These are phyloP conservation scores for Nineta flava DNA, from an alignment of 2,888 invertebrate genomes.

Conservation along the genomic window DNA sequence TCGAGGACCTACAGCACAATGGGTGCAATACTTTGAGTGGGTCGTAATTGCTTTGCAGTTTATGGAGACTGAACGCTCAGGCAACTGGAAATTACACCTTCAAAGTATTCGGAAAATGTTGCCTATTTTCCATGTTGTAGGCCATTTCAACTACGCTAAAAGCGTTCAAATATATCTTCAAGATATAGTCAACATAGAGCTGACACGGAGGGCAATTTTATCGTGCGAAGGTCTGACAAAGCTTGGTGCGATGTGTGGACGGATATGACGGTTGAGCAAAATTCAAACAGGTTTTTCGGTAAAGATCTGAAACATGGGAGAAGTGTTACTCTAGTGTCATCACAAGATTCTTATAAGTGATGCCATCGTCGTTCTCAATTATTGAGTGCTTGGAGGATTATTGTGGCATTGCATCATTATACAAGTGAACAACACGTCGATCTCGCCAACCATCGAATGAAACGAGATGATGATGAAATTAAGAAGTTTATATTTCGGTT, in stretches of 20 bases:
- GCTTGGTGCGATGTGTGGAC: background rate
- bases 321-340: background rate
- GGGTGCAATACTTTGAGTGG: background rate
- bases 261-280: background rate
- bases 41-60: background rate
- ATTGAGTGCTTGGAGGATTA: background rate
- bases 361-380: too few species aligned
- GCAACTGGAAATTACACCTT: too few species aligned
- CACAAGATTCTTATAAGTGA: background rate
- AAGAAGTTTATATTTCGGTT: background rate
- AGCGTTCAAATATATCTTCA: too few species aligned
- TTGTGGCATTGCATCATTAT: background rate
- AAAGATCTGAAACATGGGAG: background rate
- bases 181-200: too few species aligned
- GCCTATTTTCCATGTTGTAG: too few species aligned
- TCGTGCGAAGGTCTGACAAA: too few species aligned
- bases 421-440: background rate
- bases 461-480: background rate
- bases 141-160: too few species aligned
- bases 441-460: background rate
- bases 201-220: too few species aligned
- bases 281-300: background rate
- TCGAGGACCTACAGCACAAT: background rate
- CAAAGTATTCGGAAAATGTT: too few species aligned
- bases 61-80: background rate